Conservation (phyloP, 2,113 vertebrate genomes). For the Pygoscelis adeliae region DNA sequence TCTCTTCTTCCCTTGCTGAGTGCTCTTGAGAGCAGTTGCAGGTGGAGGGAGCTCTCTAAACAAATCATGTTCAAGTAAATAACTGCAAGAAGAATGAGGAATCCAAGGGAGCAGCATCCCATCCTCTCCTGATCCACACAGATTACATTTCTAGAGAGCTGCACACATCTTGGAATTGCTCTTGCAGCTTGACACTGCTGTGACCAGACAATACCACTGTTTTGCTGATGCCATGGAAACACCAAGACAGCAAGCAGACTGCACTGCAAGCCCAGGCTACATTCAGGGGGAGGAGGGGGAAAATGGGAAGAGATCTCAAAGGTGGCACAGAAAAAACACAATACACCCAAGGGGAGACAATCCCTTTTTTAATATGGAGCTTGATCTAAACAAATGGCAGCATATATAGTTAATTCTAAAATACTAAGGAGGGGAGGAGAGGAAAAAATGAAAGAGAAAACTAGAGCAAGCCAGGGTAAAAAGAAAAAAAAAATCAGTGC, state of each 20-base stretch:
- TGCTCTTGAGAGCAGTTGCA: background rate
- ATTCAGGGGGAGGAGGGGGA: background rate
- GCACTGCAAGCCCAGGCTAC: background rate
- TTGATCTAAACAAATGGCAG: background rate
- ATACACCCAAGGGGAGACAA: background rate
- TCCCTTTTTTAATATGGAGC: background rate
- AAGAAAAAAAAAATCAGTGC: background rate
- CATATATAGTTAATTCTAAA: background rate
- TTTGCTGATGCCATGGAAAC: constrained; percentile 70
- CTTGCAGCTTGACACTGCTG: constrained; percentile 30
- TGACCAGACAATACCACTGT: constrained; percentile 25
- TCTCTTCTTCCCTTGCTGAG: background rate
- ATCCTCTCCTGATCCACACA: background rate
- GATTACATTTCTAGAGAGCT: constrained; percentile 22
- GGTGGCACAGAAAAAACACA: background rate
- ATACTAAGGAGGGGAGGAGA: background rate
- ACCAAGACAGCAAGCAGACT: background rate
- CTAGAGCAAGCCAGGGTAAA: background rate
- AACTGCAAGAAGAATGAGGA: background rate
- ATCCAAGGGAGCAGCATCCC: background rate
- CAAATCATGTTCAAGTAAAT: background rate
- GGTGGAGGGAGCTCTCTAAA: background rate
- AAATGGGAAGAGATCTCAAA: background rate
- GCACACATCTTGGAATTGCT: background rate
- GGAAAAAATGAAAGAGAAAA: background rate